Percentiles rank a stretch among this genome's conserved stretches.
Evolutionary conservation across 1,140 invertebrate genomes (phyloP).

Genomic region (Brachionus asplanchnoidis): DNA sequence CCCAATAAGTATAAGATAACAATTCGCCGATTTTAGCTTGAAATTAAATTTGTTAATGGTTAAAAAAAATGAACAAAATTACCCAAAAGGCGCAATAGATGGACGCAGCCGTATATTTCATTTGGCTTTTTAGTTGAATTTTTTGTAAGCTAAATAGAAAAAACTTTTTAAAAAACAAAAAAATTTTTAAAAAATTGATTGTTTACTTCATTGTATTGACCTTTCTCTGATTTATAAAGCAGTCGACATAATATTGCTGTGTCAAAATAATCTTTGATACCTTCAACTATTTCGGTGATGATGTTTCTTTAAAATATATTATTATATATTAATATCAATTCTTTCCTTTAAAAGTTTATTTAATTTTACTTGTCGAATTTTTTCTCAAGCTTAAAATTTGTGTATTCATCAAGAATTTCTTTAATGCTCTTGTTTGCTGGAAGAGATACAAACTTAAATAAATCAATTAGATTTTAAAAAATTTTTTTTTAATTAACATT

Average conservation of each 20-base stretch:
- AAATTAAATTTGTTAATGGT: background rate
- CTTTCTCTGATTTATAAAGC: background rate
- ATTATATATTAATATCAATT: background rate
- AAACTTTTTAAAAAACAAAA: background rate
- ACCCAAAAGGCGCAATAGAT: slow-evolving; percentile 37
- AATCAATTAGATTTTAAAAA: background rate
- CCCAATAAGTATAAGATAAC: slow-evolving; percentile 40
- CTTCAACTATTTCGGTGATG: slow-evolving; percentile 25
- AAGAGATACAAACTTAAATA: background rate
- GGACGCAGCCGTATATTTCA: slow-evolving; percentile 8
- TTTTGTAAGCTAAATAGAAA: background rate
- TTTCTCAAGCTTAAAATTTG: background rate
- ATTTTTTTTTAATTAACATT: background rate
- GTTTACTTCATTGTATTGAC: slow-evolving; percentile 16
- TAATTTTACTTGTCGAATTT: slow-evolving; percentile 34
- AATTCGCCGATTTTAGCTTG: slow-evolving; percentile 24
- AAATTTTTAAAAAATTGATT: background rate
- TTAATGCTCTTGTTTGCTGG: background rate
- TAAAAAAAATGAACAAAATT: background rate
- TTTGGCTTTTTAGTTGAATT: slow-evolving; percentile 14
- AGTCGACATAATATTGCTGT: background rate
- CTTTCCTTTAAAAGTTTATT: background rate
- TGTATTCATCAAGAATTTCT: slow-evolving; percentile 18
- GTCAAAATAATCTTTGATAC: slow-evolving; percentile 38
- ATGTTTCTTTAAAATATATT: background rate